Evolutionary conservation across 1,140 invertebrate genomes (phyloP).

Genomic region (Schlechtendalia chinensis): DNA sequence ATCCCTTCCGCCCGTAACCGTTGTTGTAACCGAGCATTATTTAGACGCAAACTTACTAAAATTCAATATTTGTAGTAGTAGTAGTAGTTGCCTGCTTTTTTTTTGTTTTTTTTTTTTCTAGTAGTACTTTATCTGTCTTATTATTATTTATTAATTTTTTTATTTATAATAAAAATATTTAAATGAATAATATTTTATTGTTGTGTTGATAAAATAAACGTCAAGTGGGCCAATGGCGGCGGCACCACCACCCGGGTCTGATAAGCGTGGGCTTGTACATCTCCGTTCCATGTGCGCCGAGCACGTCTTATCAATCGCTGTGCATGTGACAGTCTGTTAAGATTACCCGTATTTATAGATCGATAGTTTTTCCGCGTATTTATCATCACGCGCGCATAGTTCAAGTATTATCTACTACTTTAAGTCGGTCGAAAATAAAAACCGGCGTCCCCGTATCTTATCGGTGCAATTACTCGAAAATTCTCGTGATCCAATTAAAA

Average conservation of each 20-base stretch:
- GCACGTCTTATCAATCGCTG: conserved; percentile 9
- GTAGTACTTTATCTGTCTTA: no score
- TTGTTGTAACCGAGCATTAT: neutral
- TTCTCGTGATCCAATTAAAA: neutral
- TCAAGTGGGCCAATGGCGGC: conserved; percentile 4
- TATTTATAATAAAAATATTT: no score
- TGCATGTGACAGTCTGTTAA: conserved; percentile 25
- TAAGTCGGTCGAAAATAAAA: conserved; percentile 16
- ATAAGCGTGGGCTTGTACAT: conserved; percentile 28
- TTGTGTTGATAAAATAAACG: conserved; percentile 6
- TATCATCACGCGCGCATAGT: conserved; percentile 17
- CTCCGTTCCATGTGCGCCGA: neutral
- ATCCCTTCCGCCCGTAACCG: neutral
- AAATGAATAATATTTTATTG: conserved; percentile 9
- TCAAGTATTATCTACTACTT: conserved; percentile 21
- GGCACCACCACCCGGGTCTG: neutral
- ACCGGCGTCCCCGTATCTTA: neutral
- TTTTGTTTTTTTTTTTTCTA: neutral
- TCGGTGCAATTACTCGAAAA: conserved; percentile 8
- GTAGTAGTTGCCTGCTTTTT: neutral
- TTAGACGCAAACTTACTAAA: neutral
- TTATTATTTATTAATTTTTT: no score
- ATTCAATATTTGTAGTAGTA: neutral
- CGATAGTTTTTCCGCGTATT: conserved; percentile 6
- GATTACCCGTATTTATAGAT: conserved; percentile 24